Evolutionary conservation across 53 echinoderm and acorn worm species (phyloP).

Genomic region (Actinopyga echinites): DNA sequence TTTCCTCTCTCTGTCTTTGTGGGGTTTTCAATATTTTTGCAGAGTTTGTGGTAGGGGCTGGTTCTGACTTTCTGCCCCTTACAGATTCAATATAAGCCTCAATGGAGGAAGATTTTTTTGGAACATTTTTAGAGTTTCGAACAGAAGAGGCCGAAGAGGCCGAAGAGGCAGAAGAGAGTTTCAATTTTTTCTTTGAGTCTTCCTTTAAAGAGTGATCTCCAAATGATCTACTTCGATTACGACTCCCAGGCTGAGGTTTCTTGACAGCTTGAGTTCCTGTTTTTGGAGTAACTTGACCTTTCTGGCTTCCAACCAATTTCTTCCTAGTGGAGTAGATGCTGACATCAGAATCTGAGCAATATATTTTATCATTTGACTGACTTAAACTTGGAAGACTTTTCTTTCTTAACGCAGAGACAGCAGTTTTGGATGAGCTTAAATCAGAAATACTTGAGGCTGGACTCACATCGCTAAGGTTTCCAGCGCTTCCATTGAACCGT

Average conservation of each 20-base stretch:
- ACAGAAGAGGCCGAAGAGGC: not conserved
- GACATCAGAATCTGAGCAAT: conserved; percentile 20
- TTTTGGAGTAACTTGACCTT: not conserved
- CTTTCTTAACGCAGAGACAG: conserved; percentile 23
- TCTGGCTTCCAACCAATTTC: not conserved
- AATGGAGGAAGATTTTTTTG: not conserved
- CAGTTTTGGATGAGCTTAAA: conserved; percentile 72
- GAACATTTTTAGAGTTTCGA: not conserved
- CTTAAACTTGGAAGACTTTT: conserved; percentile 13
- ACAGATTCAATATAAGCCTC: conserved; percentile 35
- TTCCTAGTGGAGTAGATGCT: conserved; percentile 8
- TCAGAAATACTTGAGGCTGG: conserved; percentile 97
- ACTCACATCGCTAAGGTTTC: conserved; percentile 84
- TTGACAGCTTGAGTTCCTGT: not conserved
- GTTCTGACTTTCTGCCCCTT: conserved; percentile 3
- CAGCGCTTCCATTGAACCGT: conserved; percentile 73
- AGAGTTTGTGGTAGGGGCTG: not conserved
- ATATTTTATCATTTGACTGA: not conserved
- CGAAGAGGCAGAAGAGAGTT: not conserved
- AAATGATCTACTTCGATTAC: not conserved
- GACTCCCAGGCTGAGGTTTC: not conserved
- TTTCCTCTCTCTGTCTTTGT: not conserved
- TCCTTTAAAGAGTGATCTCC: conserved; percentile 3
- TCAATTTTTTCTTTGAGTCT: not conserved
- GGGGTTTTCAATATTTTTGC: not conserved